phyloP scores from a whole-genome alignment of 2,888 invertebrate genomes.

The Fissipunctia ypsillon region DNA sequence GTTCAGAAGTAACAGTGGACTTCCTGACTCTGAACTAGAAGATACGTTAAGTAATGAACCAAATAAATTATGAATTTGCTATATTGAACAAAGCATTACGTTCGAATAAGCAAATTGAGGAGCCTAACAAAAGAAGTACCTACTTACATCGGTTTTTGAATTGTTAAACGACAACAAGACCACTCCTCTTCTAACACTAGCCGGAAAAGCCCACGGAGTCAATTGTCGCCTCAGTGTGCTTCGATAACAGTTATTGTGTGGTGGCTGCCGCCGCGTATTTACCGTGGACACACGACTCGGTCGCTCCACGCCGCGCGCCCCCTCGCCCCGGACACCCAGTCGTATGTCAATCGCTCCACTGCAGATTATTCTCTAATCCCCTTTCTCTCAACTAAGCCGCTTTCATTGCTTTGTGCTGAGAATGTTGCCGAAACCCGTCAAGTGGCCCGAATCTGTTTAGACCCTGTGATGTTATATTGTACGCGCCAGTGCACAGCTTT shows the following conservation, averaged over 20 bases:
- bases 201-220: constrained; percentile 46
- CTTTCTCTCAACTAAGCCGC: constrained; percentile 87
- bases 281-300: constrained; percentile 71
- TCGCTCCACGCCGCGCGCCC: constrained; percentile 22
- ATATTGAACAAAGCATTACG: neutral
- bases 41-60: neutral
- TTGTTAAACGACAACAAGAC: neutral
- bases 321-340: constrained; percentile 70
- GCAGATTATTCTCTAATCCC: constrained; percentile 88
- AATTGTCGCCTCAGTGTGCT: constrained; percentile 55
- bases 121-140: too few species aligned
- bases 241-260: constrained; percentile 60
- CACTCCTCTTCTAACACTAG: neutral
- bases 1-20: neutral
- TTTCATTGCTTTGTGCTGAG: constrained; percentile 88
- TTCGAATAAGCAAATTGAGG: neutral
- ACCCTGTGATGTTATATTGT: constrained; percentile 63
- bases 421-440: constrained; percentile 85
- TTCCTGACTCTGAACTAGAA: neutral
- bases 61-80: neutral
- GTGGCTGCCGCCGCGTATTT: constrained; percentile 66
- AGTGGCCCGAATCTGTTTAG: constrained; percentile 85
- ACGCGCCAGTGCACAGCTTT: constrained; percentile 60
- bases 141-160: neutral
- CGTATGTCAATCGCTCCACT: constrained; percentile 87